phyloP scores from a whole-genome alignment of 2,113 vertebrate genomes.

The Penelope pileata region DNA sequence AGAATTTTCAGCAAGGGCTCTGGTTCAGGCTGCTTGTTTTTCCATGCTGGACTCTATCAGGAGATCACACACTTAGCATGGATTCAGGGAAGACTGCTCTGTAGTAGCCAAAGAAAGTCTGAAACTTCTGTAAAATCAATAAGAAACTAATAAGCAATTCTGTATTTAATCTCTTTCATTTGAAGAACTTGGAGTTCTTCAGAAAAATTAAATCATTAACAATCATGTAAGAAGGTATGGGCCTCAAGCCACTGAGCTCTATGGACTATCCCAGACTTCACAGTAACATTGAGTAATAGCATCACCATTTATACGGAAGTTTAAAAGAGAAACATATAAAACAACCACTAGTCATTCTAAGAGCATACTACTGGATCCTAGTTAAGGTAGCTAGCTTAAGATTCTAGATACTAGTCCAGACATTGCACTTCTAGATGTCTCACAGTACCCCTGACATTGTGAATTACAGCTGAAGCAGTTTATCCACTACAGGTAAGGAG shows the following conservation, averaged over 20 bases:
- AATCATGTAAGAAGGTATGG: neutral
- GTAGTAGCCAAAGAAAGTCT: neutral
- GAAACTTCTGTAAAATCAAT: neutral
- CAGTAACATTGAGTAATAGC: neutral
- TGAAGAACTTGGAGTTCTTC: neutral
- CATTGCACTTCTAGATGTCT: neutral
- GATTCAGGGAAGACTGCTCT: neutral
- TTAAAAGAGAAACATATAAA: neutral
- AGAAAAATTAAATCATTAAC: neutral
- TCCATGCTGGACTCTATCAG: neutral
- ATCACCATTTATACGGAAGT: neutral
- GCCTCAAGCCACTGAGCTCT: neutral
- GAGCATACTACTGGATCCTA: neutral
- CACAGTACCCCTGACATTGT: neutral
- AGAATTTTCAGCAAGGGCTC: neutral
- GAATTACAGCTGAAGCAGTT: neutral
- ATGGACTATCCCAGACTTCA: neutral
- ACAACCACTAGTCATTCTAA: neutral
- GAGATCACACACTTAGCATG: neutral
- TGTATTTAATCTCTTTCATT: neutral
- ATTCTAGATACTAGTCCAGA: neutral
- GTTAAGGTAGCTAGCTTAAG: neutral
- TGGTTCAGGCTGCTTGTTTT: neutral
- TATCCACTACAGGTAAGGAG: neutral
- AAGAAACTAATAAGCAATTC: neutral